Evolutionary conservation across 2,113 vertebrate genomes (phyloP).

Genomic region (Ameiurus melas): DNA sequence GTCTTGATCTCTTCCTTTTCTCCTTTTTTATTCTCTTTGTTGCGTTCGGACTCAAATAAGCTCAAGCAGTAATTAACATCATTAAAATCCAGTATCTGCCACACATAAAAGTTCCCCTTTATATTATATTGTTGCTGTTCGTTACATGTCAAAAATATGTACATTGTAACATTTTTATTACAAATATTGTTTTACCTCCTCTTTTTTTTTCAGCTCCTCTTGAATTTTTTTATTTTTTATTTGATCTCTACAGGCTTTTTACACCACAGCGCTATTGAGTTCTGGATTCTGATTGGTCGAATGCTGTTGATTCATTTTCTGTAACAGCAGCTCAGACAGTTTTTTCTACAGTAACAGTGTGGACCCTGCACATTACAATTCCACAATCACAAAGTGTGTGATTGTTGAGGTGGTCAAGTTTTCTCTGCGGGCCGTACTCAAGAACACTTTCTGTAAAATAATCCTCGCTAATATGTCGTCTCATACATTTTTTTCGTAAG

Average conservation of each 20-base stretch:
- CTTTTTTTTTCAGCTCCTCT: no score
- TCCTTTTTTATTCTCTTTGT: not conserved
- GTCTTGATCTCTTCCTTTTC: not conserved
- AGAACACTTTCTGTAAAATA: not conserved
- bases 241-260: not conserved
- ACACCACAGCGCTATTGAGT: no score
- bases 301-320: not conserved
- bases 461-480: not conserved
- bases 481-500: not conserved
- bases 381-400: no score
- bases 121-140: not conserved
- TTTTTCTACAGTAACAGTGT: no score
- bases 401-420: no score
- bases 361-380: no score
- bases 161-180: no score
- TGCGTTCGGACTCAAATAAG: conserved; percentile 15
- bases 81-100: not conserved
- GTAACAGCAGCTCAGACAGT: not conserved
- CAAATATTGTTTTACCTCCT: no score
- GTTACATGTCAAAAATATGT: not conserved
- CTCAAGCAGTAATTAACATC: not conserved
- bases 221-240: no score
- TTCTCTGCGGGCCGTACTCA: not conserved
- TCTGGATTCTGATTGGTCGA: no score
- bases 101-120: not conserved